Evolutionary conservation across 1,140 invertebrate species (phyloP).

Genomic region (Forficula auricularia): DNA sequence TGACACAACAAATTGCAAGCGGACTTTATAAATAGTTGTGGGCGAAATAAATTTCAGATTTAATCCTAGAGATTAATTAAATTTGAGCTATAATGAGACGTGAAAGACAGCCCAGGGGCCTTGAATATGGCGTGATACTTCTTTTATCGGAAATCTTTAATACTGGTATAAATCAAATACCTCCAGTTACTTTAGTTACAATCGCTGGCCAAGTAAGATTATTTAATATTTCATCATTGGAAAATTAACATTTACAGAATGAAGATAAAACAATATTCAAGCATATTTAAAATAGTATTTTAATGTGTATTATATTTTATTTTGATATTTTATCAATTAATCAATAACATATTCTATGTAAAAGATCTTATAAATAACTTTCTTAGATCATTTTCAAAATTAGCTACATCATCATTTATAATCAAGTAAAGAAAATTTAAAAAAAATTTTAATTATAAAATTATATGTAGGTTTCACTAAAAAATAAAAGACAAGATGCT

Average conservation of each 20-base stretch:
- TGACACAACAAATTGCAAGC: too few relatives aligned
- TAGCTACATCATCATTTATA: too few relatives aligned
- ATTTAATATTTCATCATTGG: neutral
- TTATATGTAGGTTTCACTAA: too few relatives aligned
- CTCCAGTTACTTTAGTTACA: constrained; percentile 38
- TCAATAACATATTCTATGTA: neutral
- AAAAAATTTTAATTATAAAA: too few relatives aligned
- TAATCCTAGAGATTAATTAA: too few relatives aligned
- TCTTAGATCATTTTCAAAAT: too few relatives aligned
- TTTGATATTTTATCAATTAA: neutral
- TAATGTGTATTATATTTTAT: constrained; percentile 2
- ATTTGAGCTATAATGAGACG: constrained; percentile 1
- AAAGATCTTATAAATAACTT: neutral
- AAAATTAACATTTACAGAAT: neutral
- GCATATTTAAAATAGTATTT: constrained; percentile 1
- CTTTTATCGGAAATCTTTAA: constrained; percentile 25
- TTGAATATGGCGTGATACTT: constrained; percentile 22
- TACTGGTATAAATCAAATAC: constrained; percentile 39
- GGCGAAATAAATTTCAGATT: too few relatives aligned
- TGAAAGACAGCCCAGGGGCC: constrained; percentile 13
- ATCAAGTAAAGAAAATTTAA: too few relatives aligned
- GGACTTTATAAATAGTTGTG: too few relatives aligned
- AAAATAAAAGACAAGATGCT: too few relatives aligned
- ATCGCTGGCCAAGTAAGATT: constrained; percentile 30
- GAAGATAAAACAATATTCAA: constrained; percentile 2